phyloP scores from a whole-genome alignment of 2,113 vertebrate species.

The Mohoua ochrocephala region DNA sequence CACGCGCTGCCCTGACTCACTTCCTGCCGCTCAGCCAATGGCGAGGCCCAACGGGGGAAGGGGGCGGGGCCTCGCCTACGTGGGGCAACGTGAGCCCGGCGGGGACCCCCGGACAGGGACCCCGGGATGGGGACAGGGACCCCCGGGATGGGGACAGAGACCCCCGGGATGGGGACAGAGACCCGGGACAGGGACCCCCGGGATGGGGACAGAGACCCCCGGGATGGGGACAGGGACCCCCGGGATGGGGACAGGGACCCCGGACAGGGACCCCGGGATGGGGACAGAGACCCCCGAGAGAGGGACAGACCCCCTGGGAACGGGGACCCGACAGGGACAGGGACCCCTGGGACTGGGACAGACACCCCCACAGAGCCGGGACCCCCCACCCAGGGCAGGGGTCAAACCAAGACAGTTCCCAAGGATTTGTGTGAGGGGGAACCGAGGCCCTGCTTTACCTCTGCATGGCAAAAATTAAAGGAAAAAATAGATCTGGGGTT shows the following conservation, averaged over 20 bases:
- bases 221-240: too few relatives aligned
- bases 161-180: too few relatives aligned
- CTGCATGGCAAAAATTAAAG: background rate
- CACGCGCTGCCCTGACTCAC: background rate
- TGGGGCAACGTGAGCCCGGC: too few relatives aligned
- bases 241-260: too few relatives aligned
- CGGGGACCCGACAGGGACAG: background rate
- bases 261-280: background rate
- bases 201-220: background rate
- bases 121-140: background rate
- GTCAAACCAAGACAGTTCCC: background rate
- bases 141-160: background rate
- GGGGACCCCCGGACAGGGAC: too few relatives aligned
- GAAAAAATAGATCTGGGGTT: background rate
- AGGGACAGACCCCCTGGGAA: background rate
- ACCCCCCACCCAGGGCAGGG: too few relatives aligned
- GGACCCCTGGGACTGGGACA: background rate
- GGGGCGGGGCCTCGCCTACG: too few relatives aligned
- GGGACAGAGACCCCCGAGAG: background rate
- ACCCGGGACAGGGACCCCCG: too few relatives aligned
- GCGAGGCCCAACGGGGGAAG: too few relatives aligned
- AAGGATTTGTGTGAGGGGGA: background rate
- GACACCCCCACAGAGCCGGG: background rate
- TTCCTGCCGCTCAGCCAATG: background rate
- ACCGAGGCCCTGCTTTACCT: background rate